Evolutionary conservation across 2,888 invertebrate genomes (phyloP).

Genomic region (Leptarthrus brevirostris): DNA sequence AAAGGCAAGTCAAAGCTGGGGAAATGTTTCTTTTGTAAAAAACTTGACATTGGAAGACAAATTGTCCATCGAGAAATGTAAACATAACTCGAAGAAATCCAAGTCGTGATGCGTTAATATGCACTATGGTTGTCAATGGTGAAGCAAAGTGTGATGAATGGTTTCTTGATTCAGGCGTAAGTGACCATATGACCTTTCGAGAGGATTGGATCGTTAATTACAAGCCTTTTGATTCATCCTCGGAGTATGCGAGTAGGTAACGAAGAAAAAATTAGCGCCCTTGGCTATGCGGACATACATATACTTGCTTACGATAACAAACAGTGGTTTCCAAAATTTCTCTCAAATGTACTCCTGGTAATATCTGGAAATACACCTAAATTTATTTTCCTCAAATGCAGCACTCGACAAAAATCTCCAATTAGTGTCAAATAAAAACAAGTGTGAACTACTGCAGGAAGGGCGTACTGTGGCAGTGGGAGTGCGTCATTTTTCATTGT

Average conservation of each 20-base stretch:
- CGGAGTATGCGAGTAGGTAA: too few relatives aligned
- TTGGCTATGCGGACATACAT: background rate
- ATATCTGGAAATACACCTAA: background rate
- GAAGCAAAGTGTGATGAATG: background rate
- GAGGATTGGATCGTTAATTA: background rate
- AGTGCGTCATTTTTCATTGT: background rate
- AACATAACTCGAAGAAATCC: too few relatives aligned
- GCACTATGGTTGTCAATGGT: background rate
- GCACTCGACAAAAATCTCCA: background rate
- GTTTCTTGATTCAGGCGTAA: conserved; percentile 5
- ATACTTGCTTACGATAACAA: background rate
- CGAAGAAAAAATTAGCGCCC: too few relatives aligned
- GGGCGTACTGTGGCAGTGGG: conserved; percentile 1
- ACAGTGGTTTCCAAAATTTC: background rate
- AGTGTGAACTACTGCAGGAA: background rate
- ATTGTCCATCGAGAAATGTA: too few relatives aligned
- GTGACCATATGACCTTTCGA: background rate
- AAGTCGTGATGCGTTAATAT: background rate
- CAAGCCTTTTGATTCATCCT: background rate
- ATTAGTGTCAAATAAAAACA: background rate
- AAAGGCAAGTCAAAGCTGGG: too few relatives aligned
- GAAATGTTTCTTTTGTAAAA: too few relatives aligned
- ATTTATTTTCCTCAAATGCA: too few relatives aligned
- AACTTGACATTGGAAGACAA: too few relatives aligned
- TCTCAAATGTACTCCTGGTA: too few relatives aligned